phyloP scores from a whole-genome alignment of 2,888 invertebrate species.

The Pseudococcus longispinus region DNA sequence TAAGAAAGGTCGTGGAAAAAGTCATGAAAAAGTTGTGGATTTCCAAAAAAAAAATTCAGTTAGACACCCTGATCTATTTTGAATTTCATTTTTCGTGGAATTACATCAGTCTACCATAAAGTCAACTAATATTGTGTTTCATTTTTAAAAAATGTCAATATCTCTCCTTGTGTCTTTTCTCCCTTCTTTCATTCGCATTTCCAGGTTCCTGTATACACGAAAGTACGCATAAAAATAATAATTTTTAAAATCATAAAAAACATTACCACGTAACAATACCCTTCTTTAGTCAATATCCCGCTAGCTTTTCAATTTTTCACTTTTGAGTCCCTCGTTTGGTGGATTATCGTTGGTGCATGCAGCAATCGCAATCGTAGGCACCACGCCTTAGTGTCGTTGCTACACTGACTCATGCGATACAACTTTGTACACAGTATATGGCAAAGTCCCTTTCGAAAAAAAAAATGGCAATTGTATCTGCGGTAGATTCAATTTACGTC shows the following conservation, averaged over 20 bases:
- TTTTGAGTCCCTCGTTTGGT: background rate
- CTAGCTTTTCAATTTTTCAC: background rate
- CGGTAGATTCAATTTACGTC: background rate
- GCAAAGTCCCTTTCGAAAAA: background rate
- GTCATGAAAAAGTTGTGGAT: too few relatives aligned
- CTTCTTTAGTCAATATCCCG: background rate
- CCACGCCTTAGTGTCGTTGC: background rate
- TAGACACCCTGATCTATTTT: too few relatives aligned
- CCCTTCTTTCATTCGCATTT: background rate
- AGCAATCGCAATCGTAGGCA: background rate
- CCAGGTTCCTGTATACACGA: too few relatives aligned
- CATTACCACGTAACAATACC: background rate
- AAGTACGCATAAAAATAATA: background rate
- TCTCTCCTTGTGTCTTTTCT: background rate
- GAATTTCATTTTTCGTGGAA: too few relatives aligned
- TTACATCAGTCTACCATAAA: too few relatives aligned
- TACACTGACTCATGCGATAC: background rate
- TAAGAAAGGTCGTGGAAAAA: too few relatives aligned
- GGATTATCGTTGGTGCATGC: background rate
- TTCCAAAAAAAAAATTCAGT: too few relatives aligned
- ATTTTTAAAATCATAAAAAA: background rate
- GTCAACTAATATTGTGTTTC: too few relatives aligned
- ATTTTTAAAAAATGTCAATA: background rate
- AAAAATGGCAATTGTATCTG: background rate
- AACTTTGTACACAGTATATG: background rate